A percentile compares a stretch with the other conserved stretches of the same genome.
Evolutionary conservation across 2,888 invertebrate genomes (phyloP).

Genomic region (Lamproptera curius): DNA sequence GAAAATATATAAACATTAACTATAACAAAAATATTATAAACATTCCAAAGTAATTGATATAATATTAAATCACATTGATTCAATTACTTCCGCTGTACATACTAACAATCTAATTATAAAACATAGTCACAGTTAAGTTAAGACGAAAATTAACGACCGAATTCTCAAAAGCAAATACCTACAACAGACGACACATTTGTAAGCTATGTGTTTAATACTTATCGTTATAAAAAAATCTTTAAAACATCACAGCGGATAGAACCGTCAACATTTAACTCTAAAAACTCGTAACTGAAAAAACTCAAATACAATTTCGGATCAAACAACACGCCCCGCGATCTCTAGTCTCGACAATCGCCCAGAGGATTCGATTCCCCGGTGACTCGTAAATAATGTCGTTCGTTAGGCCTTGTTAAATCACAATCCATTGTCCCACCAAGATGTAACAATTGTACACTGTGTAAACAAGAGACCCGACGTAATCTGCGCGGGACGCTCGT

Average conservation of each 20-base stretch:
- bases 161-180: too few relatives aligned
- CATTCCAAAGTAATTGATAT: too few relatives aligned
- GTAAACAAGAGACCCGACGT: constrained; percentile 16
- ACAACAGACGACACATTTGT: too few relatives aligned
- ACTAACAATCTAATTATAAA: too few relatives aligned
- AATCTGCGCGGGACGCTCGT: constrained; percentile 8
- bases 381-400: constrained; percentile 2
- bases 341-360: neutral
- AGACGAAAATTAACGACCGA: too few relatives aligned
- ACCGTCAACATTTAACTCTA: neutral
- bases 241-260: neutral
- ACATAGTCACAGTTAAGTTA: too few relatives aligned
- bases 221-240: neutral
- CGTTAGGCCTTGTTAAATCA: constrained; percentile 18
- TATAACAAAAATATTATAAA: too few relatives aligned
- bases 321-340: too few relatives aligned
- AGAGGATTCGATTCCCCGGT: neutral
- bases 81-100: too few relatives aligned
- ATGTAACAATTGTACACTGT: constrained; percentile 14
- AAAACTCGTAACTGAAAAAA: neutral
- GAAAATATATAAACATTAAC: too few relatives aligned
- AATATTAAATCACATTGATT: too few relatives aligned
- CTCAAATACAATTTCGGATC: neutral
- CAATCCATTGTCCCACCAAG: constrained; percentile 13
- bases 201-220: too few relatives aligned